phyloP scores from a whole-genome alignment of 1,140 invertebrate genomes.

The Thaumetopoea pityocampa region DNA sequence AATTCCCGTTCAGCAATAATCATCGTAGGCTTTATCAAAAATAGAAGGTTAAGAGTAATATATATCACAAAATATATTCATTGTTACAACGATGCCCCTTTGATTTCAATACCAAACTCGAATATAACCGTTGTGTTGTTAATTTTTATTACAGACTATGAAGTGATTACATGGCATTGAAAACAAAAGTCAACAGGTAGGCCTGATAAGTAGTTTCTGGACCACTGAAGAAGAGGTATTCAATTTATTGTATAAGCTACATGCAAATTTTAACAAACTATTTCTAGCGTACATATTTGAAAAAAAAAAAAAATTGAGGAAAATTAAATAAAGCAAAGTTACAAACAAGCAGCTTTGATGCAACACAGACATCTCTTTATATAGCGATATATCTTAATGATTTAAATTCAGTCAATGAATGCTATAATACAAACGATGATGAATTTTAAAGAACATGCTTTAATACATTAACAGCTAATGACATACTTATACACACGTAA shows the following conservation, averaged over 20 bases:
- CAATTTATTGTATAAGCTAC: constrained; percentile 36
- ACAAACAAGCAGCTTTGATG: constrained; percentile 26
- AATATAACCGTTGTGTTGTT: constrained; percentile 3
- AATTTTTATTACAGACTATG: constrained; percentile 6
- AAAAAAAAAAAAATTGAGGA: constrained; percentile 16
- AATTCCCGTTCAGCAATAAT: constrained; percentile 67
- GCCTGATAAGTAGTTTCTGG: constrained; percentile 60
- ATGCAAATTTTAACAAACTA: constrained; percentile 16
- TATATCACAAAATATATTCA: constrained; percentile 76
- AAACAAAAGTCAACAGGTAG: constrained; percentile 61
- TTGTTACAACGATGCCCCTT: constrained; percentile 57
- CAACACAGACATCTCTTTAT: constrained; percentile 20
- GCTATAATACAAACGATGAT: constrained; percentile 27
- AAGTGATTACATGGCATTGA: constrained; percentile 41
- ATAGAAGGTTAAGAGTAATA: constrained; percentile 73
- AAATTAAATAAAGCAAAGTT: constrained; percentile 10
- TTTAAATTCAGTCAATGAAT: constrained; percentile 57
- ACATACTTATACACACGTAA: constrained; percentile 46
- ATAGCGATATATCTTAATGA: constrained; percentile 34
- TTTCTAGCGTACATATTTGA: constrained; percentile 23
- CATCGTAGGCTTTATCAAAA: constrained; percentile 71
- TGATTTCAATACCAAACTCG: constrained; percentile 59
- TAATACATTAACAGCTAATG: constrained; percentile 40
- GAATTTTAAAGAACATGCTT: constrained; percentile 48
- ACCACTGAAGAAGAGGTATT: constrained; percentile 72